phyloP scores from a whole-genome alignment of 2,888 invertebrate species.

The Melanotus villosus region DNA sequence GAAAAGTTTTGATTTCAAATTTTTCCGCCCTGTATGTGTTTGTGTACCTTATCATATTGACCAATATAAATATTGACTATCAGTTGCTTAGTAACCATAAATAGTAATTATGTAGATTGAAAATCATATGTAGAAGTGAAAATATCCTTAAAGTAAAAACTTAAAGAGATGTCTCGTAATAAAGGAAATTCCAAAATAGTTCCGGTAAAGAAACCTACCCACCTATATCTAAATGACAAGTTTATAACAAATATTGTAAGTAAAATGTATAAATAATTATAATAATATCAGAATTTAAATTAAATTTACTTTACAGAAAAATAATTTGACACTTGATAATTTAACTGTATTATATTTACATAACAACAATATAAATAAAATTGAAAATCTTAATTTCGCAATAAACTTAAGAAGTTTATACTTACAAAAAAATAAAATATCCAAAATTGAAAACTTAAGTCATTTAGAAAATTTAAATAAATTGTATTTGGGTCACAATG shows the following conservation, averaged over 20 bases:
- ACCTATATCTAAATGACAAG: constrained; percentile 75
- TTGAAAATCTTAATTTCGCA: constrained; percentile 72
- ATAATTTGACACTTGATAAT: constrained; percentile 65
- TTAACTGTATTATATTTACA: constrained; percentile 76
- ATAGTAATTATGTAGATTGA: no score
- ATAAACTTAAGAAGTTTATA: constrained; percentile 76
- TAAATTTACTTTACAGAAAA: constrained; percentile 58
- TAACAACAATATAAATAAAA: constrained; percentile 74
- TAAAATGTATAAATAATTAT: constrained; percentile 44
- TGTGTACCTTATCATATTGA: no score
- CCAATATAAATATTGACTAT: no score
- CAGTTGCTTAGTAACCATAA: no score
- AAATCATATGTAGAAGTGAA: no score
- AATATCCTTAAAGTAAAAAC: no score
- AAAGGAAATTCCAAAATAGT: constrained; percentile 11
- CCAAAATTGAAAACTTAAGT: constrained; percentile 80
- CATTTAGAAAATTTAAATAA: constrained; percentile 79
- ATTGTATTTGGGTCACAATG: constrained; percentile 81
- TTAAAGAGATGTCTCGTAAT: no score
- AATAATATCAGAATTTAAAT: neutral
- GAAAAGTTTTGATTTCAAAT: no score
- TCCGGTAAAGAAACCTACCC: constrained; percentile 59
- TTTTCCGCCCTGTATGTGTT: no score
- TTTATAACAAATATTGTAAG: constrained; percentile 73
- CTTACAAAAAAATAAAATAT: constrained; percentile 86